A percentile compares a stretch with the other conserved stretches of the same genome.
Evolutionary conservation across 2,797 vertebrate species (phyloP).

Genomic region (Antennarius maculatus): DNA sequence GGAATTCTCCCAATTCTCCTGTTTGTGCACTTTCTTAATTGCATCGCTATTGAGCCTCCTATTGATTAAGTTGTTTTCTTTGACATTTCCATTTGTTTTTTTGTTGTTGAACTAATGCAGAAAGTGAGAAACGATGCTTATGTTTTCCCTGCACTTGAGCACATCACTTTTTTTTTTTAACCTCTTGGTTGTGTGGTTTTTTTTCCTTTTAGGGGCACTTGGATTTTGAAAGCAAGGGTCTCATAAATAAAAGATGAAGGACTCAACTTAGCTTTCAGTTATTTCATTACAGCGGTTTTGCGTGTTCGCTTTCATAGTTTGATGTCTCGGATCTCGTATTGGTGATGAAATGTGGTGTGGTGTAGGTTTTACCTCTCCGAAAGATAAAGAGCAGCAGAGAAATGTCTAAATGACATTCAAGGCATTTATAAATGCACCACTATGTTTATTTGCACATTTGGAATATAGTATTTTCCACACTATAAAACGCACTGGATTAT

Average conservation of each 20-base stretch:
- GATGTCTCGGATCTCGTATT: constrained; percentile 26
- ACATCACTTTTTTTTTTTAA: not conserved
- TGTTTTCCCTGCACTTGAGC: constrained; percentile 7
- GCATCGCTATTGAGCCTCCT: constrained; percentile 8
- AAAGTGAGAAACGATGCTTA: not conserved
- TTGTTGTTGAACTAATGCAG: constrained; percentile 1
- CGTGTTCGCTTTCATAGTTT: constrained; percentile 13
- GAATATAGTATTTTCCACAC: no score
- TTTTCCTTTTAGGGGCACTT: constrained; percentile 30
- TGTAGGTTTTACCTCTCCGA: constrained; percentile 3
- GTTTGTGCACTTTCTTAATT: constrained; percentile 8
- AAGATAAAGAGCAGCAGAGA: constrained; percentile 12
- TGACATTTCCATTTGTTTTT: constrained; percentile 21
- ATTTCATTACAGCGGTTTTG: constrained; percentile 18
- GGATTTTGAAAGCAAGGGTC: constrained; percentile 41
- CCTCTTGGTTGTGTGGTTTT: constrained; percentile 4
- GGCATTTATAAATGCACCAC: no score
- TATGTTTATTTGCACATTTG: no score
- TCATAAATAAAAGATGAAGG: constrained; percentile 59
- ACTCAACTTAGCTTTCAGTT: constrained; percentile 29
- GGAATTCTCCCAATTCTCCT: not conserved
- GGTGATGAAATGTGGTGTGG: constrained; percentile 14
- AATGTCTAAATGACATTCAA: constrained; percentile 5
- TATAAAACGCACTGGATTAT: no score
- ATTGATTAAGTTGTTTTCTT: constrained; percentile 26